Evolutionary conservation across 2,113 vertebrate genomes (phyloP), one percentile per base, ranked within the genome.

Genomic region (Pterocles orientalis): DNA sequence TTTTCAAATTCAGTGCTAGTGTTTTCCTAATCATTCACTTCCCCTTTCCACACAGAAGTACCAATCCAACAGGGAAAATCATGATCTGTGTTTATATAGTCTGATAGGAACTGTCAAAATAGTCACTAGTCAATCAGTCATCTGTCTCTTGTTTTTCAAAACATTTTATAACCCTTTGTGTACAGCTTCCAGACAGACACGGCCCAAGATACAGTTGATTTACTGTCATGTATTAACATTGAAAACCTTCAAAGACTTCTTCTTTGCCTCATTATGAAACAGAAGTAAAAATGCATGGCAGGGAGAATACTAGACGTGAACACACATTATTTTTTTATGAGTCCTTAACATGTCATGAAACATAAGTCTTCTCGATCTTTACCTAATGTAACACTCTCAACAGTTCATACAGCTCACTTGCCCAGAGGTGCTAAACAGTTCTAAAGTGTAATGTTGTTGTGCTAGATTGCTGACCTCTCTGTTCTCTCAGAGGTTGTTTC

Each of bases 101-200:
- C 62, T 95, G 78, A 94, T 81, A 91, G 82, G 47, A 97, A 84
- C 48, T 82, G 82, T 68, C n/a, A 94, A 75, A 86, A 80, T 31
- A 73, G 48, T 81, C 92, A 86, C 25, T 31, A 90, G 65, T 39
- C 77, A 91, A 79, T 86, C 91, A 92, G 15, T 95, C 79, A 88
- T 36, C 57, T 81, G 14, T 78, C 57, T 62, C 68, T 64, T 31
- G 5, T 71, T 71, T 70, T 91, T 61, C 48, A 92, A 83, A 87
- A 33, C 45, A 65, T 84, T 94, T 89, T 80, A 75, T 92, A 86
- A 83, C 5, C 41, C 18, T 56, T 43, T 43, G 34, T 77, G 36
- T 61, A 79, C 17, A 72, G 15, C 51, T 85, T 94, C 61, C 69
- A 91, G 86, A 91, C 34, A 81, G 65, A 65, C 84, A 84, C 34